Percentiles rank a stretch among this genome's conserved stretches.
These are phyloP conservation scores for Hipposideros larvatus DNA, from an alignment of 2,797 vertebrate species.

Conservation along the genomic window DNA sequence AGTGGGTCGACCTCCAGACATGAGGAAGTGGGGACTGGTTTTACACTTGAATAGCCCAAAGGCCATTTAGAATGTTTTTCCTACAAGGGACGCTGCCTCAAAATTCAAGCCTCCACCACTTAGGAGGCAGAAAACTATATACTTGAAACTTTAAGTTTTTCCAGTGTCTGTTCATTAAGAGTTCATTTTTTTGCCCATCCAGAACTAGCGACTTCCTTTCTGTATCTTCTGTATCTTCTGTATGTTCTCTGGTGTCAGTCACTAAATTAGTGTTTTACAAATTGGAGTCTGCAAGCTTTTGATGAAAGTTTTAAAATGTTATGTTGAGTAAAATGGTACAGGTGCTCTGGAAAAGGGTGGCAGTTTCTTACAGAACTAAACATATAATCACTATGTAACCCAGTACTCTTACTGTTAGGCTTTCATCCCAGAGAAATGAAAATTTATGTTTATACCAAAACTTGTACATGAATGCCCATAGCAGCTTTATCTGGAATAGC, in stretches of 20 bases:
- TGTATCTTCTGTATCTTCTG: background rate
- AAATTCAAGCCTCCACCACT: background rate
- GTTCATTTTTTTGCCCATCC: background rate
- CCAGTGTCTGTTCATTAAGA: background rate
- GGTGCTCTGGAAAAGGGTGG: background rate
- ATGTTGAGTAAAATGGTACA: background rate
- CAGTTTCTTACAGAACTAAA: slow-evolving; percentile 30
- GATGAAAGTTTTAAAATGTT: slow-evolving; percentile 9
- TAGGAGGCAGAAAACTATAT: background rate
- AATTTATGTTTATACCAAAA: background rate
- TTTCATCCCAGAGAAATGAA: slow-evolving; percentile 18
- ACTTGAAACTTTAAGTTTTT: slow-evolving; percentile 22
- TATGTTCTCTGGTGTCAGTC: background rate
- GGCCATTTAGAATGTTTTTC: background rate
- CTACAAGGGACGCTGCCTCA: background rate
- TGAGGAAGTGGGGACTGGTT: background rate
- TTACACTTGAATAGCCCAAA: background rate
- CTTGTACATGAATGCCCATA: background rate
- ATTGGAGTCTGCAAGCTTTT: background rate
- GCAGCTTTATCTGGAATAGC: background rate
- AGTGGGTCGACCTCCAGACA: background rate
- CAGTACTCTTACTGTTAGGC: background rate
- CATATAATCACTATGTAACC: background rate
- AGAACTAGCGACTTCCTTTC: background rate
- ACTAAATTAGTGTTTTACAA: background rate